Conservation (phyloP, 2,797 vertebrate genomes). For the Sciurus vulgaris region DNA sequence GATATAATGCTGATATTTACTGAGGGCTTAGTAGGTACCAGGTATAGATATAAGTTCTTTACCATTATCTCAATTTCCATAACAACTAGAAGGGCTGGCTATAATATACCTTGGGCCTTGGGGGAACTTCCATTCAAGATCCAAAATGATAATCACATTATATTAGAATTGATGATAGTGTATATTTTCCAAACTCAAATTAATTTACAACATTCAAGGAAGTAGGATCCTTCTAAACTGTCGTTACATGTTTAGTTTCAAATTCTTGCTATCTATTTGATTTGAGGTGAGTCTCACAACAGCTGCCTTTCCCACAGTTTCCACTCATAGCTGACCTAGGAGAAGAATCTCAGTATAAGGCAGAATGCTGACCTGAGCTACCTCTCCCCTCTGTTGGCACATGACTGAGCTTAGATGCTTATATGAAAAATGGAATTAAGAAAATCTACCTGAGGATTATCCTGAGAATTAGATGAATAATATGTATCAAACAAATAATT, state of each 20-base stretch:
- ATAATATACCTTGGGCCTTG: background rate
- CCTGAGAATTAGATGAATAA: background rate
- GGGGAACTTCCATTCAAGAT: background rate
- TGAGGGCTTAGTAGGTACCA: background rate
- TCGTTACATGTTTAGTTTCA: background rate
- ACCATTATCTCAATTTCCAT: conserved; percentile 18
- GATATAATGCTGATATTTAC: conserved; percentile 2
- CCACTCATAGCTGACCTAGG: no score
- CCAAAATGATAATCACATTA: background rate
- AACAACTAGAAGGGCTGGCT: background rate
- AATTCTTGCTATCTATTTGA: background rate
- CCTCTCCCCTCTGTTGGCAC: background rate
- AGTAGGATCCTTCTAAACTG: background rate
- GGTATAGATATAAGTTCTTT: conserved; percentile 22
- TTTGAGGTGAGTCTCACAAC: background rate
- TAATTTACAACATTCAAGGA: conserved; percentile 25
- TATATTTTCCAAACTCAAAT: conserved; percentile 30
- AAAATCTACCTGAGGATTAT: background rate
- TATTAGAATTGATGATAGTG: background rate
- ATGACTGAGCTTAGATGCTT: background rate
- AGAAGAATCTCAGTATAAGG: background rate
- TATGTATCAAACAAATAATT: background rate
- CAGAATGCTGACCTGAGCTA: background rate
- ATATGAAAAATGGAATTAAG: background rate
- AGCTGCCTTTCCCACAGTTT: conserved; percentile 19